These are phyloP conservation scores for Xestobium rufovillosum DNA, from an alignment of 2,888 invertebrate species.

Conservation along the genomic window DNA sequence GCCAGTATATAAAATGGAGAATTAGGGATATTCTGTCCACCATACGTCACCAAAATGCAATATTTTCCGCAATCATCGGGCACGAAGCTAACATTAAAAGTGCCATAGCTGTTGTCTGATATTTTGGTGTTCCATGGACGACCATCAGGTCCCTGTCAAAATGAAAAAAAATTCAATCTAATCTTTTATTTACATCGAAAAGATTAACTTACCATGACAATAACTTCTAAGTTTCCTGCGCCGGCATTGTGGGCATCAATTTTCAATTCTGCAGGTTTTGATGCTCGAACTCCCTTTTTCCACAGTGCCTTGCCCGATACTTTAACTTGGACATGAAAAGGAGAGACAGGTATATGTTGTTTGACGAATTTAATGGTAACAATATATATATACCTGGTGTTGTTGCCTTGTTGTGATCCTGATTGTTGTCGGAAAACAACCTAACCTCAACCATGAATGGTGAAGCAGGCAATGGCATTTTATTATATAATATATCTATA, in stretches of 20 bases:
- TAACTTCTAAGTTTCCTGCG: conserved; percentile 65
- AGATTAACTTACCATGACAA: conserved; percentile 60
- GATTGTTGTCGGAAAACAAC: too few species aligned
- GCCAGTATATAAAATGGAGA: conserved; percentile 71
- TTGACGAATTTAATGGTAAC: conserved; percentile 77
- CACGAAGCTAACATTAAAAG: conserved; percentile 64
- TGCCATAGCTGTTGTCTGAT: conserved; percentile 62
- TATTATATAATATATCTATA: too few species aligned
- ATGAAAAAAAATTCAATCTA: conserved; percentile 5
- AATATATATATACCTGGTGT: conserved; percentile 51
- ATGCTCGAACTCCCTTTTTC: conserved; percentile 63
- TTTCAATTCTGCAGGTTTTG: conserved; percentile 68
- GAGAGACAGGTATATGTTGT: conserved; percentile 73
- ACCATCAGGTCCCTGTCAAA: conserved; percentile 64
- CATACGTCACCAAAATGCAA: conserved; percentile 70
- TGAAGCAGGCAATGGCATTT: too few species aligned
- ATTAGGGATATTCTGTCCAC: conserved; percentile 65
- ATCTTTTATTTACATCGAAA: conserved; percentile 3
- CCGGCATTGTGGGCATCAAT: conserved; percentile 75
- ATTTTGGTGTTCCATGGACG: conserved; percentile 63
- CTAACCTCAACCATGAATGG: too few species aligned
- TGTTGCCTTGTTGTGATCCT: too few species aligned
- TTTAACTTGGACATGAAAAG: conserved; percentile 68
- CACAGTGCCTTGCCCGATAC: conserved; percentile 63
- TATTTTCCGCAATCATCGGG: conserved; percentile 77